Percentiles rank a stretch among this genome's conserved stretches.
phyloP scores from a whole-genome alignment of 2,113 vertebrate genomes.

The Hydrolagus affinis region DNA sequence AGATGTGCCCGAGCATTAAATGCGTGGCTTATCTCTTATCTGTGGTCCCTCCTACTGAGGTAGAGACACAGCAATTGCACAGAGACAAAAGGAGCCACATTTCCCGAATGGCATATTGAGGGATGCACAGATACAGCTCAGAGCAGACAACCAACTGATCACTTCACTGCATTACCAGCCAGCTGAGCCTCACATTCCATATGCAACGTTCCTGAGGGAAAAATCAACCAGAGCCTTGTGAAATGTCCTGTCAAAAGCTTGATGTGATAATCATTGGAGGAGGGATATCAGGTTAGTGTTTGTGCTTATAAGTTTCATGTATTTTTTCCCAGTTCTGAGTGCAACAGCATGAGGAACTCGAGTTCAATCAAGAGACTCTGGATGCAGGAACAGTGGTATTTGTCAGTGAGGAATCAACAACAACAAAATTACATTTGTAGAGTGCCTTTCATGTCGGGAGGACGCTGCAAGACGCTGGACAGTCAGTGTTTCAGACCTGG shows the following conservation, averaged over 20 bases:
- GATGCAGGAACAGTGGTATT: not conserved
- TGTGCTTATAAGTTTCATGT: not conserved
- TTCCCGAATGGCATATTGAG: not conserved
- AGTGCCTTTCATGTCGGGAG: too few relatives aligned
- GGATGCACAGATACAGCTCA: not conserved
- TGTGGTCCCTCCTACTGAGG: constrained; percentile 1
- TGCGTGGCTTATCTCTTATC: not conserved
- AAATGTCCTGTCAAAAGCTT: constrained; percentile 17
- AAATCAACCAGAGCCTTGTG: not conserved
- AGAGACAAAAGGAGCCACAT: not conserved
- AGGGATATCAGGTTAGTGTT: constrained; percentile 18
- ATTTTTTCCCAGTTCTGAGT: not conserved
- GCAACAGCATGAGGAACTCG: not conserved
- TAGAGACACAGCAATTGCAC: not conserved
- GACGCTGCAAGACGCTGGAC: too few relatives aligned
- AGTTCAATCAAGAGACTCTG: not conserved
- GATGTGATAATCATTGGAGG: constrained; percentile 27
- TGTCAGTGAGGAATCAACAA: not conserved
- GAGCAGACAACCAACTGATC: not conserved
- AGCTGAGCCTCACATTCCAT: not conserved
- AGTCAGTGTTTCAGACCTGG: too few relatives aligned
- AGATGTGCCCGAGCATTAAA: not conserved
- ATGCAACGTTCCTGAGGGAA: too few relatives aligned
- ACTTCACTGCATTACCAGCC: not conserved
- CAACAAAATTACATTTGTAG: too few relatives aligned